Base-by-base conservation (phyloP, 2,888 invertebrate genomes). In the Caenorhabditis sulstoni region DNA sequence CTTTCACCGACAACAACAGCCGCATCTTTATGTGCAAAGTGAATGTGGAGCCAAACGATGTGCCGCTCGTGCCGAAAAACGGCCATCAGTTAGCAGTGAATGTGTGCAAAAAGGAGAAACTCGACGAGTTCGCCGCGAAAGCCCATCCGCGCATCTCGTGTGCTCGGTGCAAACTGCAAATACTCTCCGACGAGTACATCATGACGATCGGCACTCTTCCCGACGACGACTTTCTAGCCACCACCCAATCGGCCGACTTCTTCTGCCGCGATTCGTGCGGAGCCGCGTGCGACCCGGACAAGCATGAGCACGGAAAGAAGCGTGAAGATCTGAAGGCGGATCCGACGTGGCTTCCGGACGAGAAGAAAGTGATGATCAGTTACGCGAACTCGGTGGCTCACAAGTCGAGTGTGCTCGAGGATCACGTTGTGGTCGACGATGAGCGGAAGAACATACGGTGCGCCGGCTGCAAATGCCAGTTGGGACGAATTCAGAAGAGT, bases 1-100 rank as follows among this genome's bases (percentile, higher is more conserved):
- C 90, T 2, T 88, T 84, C 83, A 81, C 87, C 37, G 87, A 88
- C 50, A 52, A 77, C 14, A 52, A 71, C 16, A 65, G 83, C 0
- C 84, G 85, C 1, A 68, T 87, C 14, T 86, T 88, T 75, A 85
- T 87, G 83, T 87, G 87, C 78, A 87, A 87, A 79, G 79, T 88
- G 67, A 81, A 58, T 16, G 59, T 76, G 3, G 81, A 71, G 44
- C 64, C 81, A 2, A 66, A 67, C 11, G 52, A 53, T 16, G 9
- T 62, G n/a, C 75, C 81, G 12, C 68, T 83, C 9, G 83, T 73
- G 7, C 85, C 79, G 20, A 88, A 87, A 65, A 81, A 82, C 7
- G 76, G 81, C 22, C 82, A 82, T 55, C 83, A 82, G 4, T 62
- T 88, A 55, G 87, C 85, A 1, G 50, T 71, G 8, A 87, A 88